These are phyloP conservation scores for Bucorvus abyssinicus DNA, from an alignment of 2,797 vertebrate genomes.

Conservation along the genomic window DNA sequence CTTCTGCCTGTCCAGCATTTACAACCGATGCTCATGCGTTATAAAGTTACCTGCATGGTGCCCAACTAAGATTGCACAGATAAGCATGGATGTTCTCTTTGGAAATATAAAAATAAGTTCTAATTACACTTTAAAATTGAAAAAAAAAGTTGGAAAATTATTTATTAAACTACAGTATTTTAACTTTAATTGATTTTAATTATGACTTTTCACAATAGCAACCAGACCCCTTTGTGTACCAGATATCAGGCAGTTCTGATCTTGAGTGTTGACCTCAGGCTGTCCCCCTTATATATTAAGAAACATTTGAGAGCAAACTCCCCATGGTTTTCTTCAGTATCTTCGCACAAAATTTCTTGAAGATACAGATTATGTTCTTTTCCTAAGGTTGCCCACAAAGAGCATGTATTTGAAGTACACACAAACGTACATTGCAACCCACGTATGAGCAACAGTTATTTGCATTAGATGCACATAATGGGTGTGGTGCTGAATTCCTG, in stretches of 20 bases:
- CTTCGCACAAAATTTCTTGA: constrained; percentile 3
- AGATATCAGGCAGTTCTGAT: neutral
- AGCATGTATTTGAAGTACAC: neutral
- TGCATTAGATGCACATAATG: neutral
- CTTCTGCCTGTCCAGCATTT: constrained; percentile 3
- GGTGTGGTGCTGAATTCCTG: neutral
- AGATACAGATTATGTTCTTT: neutral
- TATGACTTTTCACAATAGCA: neutral
- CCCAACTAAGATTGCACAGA: neutral
- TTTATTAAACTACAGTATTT: neutral
- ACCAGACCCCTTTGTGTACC: neutral
- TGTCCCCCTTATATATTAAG: constrained; percentile 14
- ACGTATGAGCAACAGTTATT: neutral
- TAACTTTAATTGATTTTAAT: neutral
- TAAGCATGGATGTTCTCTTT: neutral
- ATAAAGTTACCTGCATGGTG: neutral
- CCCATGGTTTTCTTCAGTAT: neutral
- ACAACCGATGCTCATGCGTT: neutral
- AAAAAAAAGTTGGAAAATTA: neutral
- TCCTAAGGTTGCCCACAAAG: neutral
- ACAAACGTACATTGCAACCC: neutral
- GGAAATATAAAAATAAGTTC: neutral
- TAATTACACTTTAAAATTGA: neutral
- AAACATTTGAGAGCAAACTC: neutral
- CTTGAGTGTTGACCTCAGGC: neutral